phyloP scores from a whole-genome alignment of 2,797 vertebrate genomes.

The Ctenochaetus hawaiiensis region DNA sequence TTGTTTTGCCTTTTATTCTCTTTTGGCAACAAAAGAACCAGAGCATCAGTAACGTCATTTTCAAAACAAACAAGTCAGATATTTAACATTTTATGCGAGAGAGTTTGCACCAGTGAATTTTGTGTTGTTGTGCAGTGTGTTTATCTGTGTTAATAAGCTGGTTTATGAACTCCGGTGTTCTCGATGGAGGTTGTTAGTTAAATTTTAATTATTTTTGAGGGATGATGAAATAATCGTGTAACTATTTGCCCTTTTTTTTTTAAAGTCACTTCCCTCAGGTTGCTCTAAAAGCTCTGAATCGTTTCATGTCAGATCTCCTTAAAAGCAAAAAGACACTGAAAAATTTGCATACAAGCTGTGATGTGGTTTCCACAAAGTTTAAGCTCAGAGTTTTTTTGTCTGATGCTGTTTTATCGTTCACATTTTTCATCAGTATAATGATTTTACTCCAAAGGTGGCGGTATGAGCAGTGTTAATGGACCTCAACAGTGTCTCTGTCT shows the following conservation, averaged over 20 bases:
- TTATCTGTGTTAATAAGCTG: not conserved
- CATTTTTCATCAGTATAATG: slow-evolving; percentile 12
- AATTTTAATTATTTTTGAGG: not conserved
- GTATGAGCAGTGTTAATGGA: slow-evolving; percentile 43
- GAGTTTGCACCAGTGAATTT: too few relatives aligned
- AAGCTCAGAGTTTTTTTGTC: not conserved
- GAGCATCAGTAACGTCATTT: not conserved
- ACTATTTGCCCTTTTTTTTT: not conserved
- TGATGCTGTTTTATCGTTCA: slow-evolving; percentile 11
- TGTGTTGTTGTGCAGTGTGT: too few relatives aligned
- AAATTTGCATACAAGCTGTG: not conserved
- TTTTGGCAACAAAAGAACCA: not conserved
- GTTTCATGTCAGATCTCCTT: slow-evolving; percentile 1
- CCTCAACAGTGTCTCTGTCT: slow-evolving; percentile 5
- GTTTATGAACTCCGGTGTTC: not conserved
- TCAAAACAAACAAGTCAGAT: not conserved
- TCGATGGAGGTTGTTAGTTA: not conserved
- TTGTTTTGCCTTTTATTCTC: too few relatives aligned
- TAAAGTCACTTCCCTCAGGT: not conserved
- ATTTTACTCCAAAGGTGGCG: slow-evolving; percentile 33
- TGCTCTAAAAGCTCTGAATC: not conserved
- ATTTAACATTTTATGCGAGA: too few relatives aligned
- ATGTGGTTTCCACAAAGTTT: slow-evolving; percentile 17
- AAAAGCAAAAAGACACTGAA: slow-evolving; percentile 13
- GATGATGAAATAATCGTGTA: not conserved